These are phyloP conservation scores for Lutjanus campechanus DNA, from an alignment of 2,797 vertebrate species.

Conservation along the genomic window DNA sequence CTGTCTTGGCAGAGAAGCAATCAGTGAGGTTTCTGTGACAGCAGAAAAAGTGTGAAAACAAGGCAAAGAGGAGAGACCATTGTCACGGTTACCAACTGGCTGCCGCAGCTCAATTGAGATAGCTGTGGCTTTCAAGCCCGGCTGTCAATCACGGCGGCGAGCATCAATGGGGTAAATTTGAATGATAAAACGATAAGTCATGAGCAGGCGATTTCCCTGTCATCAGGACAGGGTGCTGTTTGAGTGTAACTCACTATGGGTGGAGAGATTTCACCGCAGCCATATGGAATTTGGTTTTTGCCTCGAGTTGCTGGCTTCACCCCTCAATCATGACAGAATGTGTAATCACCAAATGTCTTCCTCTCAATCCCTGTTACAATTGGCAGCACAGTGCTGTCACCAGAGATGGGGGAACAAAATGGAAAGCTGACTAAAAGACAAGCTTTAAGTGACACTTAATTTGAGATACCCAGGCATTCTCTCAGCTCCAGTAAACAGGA, in stretches of 20 bases:
- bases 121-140: conserved; percentile 77
- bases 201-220: conserved; percentile 80
- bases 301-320: conserved; percentile 71
- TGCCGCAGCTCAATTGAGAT: conserved; percentile 80
- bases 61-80: conserved; percentile 78
- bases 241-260: conserved; percentile 66
- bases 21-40: conserved; percentile 82
- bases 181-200: conserved; percentile 85
- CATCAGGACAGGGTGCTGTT: conserved; percentile 70
- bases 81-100: conserved; percentile 83
- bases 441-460: conserved; percentile 86
- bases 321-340: conserved; percentile 83
- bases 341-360: conserved; percentile 83
- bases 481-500: conserved; percentile 84
- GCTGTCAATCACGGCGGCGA: conserved; percentile 79
- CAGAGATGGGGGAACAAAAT: conserved; percentile 78
- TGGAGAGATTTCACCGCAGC: conserved; percentile 67
- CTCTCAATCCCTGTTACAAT: conserved; percentile 81
- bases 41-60: conserved; percentile 79
- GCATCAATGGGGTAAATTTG: conserved; percentile 82
- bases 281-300: conserved; percentile 80
- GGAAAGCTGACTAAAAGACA: conserved; percentile 81
- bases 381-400: conserved; percentile 79
- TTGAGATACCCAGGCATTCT: conserved; percentile 81
- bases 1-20: conserved; percentile 79